Evolutionary conservation across 1,140 invertebrate species (phyloP), one percentile per base, ranked within the genome.

Genomic region (Macrobrachium rosenbergii): DNA sequence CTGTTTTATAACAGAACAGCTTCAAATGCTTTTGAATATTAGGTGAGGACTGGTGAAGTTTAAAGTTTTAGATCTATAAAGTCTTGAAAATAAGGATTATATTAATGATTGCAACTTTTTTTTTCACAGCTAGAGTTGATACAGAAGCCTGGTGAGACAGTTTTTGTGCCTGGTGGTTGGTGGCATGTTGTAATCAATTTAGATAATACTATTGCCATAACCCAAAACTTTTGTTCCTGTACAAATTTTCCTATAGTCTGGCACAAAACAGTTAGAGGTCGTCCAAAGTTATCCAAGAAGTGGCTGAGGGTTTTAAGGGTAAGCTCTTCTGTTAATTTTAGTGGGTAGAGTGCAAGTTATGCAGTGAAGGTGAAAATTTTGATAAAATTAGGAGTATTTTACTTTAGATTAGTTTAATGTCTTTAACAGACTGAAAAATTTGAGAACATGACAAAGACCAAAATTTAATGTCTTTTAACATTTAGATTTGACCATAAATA

Each of bases 171-270:
- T 37, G 97, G 97, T 37, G 97, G 97, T 5, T 98, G 97, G 97
- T 99, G 99, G 99, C 99, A 99, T 92, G 98, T 99, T 62, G 99
- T 99, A 21, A 93, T 99, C 11, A 99, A 99, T 93, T 92, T 99
- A 77, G 97, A 99, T 90, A 95, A 96, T 86, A 99, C 98, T 2
- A 95, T 99, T 79, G 99, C 99, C 62, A 96, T 99, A 0, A 99
- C 99, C 0, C 98, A 99, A 92, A 99, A 99, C 92, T 99, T 99
- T 92, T 98, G 97, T 92, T 99, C 97, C 88, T 94, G 95, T 76
- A 97, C 97, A 2, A 99, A 99, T 93, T 99, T 99, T 92, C 97
- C 97, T 11, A 94, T 99, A 52, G 98, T 99, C 0, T 99, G 98
- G 98, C 98, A 99, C 91, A 99, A 99, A 94, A 99, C 98, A 63